Percentiles rank a stretch among this genome's conserved stretches.
These are phyloP conservation scores for Ctena decussata DNA, from an alignment of 2,888 invertebrate species.

Conservation along the genomic window DNA sequence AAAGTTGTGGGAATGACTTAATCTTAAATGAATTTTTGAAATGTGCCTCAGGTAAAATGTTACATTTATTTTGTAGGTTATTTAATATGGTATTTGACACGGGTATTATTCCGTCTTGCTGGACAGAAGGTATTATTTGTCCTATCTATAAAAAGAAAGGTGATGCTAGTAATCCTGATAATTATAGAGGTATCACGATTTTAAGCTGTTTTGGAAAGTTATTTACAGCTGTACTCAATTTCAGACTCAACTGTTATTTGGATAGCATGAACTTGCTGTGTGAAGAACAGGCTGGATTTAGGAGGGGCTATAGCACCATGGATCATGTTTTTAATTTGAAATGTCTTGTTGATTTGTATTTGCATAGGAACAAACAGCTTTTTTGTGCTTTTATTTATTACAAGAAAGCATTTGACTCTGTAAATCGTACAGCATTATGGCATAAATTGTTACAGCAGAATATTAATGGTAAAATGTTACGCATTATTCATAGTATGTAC, in stretches of 20 bases:
- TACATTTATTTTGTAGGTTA: not conserved
- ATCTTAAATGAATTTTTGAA: constrained; percentile 6
- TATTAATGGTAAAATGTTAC: not conserved
- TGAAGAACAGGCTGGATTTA: not conserved
- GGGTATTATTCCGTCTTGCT: not conserved
- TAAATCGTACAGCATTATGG: too few species aligned
- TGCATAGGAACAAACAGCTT: not conserved
- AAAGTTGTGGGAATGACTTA: constrained; percentile 3
- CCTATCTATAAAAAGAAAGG: not conserved
- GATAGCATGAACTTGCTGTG: not conserved
- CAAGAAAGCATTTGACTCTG: not conserved
- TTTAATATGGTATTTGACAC: constrained; percentile 2
- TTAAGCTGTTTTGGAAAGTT: not conserved
- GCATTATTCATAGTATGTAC: not conserved
- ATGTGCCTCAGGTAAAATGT: constrained; percentile 1
- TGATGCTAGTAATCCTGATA: not conserved
- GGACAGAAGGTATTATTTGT: constrained; percentile 1
- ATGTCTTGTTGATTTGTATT: not conserved
- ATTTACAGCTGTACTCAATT: not conserved
- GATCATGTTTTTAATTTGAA: not conserved
- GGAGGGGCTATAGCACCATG: not conserved
- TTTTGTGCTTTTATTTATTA: not conserved
- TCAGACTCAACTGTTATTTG: not conserved
- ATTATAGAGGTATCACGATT: not conserved
- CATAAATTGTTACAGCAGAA: not conserved